These are phyloP conservation scores for Pseudochaenichthys georgianus DNA, from an alignment of 2,797 vertebrate genomes.

Conservation along the genomic window DNA sequence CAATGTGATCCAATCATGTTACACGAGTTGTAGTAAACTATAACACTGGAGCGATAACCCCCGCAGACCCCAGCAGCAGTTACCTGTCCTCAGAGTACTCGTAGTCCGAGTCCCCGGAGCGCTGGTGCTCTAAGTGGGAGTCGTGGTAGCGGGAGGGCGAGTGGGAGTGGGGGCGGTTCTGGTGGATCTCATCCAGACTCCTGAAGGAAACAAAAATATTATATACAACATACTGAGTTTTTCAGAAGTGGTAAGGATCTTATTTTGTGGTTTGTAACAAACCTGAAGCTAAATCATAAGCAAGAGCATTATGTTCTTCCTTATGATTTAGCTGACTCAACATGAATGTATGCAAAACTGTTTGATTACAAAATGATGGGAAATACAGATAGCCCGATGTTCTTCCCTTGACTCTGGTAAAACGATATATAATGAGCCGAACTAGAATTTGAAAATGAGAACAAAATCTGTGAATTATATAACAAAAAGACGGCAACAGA, in stretches of 20 bases:
- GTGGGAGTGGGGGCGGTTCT: conserved; percentile 91
- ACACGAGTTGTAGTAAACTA: no score
- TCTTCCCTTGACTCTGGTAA: neutral
- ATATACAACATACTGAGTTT: neutral
- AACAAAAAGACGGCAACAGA: neutral
- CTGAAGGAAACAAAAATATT: conserved; percentile 75
- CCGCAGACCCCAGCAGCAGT: conserved; percentile 27
- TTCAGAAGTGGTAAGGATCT: neutral
- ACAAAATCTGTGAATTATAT: neutral
- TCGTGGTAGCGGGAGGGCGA: conserved; percentile 95
- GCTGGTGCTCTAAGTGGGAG: conserved; percentile 88
- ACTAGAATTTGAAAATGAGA: neutral
- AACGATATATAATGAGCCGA: neutral
- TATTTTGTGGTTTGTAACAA: neutral
- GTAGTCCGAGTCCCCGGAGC: conserved; percentile 92
- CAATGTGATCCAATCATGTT: neutral
- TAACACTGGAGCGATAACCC: neutral
- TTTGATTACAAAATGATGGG: neutral
- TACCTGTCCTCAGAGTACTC: conserved; percentile 99
- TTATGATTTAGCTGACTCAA: neutral
- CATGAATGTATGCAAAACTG: neutral
- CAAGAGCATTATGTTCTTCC: neutral
- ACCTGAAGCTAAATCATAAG: no score
- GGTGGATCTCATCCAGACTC: conserved; percentile 99
- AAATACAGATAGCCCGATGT: neutral